Base-by-base conservation (phyloP, 2,797 vertebrate genomes). In the Urophycis tenuis region DNA sequence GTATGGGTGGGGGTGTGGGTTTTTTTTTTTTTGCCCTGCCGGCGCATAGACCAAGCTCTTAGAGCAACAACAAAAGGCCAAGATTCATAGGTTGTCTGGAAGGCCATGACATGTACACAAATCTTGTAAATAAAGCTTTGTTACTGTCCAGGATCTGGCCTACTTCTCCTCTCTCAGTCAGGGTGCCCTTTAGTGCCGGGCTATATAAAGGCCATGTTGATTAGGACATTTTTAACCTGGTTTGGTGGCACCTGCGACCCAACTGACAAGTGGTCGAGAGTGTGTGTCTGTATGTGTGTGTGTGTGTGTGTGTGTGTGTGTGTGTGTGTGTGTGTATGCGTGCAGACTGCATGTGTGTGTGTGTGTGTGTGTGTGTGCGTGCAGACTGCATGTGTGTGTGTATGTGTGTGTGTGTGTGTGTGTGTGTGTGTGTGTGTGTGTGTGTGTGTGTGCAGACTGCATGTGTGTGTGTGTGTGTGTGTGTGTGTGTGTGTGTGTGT, bases 101-200 rank as follows among this genome's bases (percentile, higher is more conserved):
- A 36, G 45, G 60, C 70, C 35, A 15, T 87, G 86, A 83, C 88
- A 85, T 84, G 82, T 83, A 85, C 89, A 89, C 90, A 89, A 86
- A 90, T 92, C 86, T 89, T 89, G 80, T 86, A 86, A 89, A 89
- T 90, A 89, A 86, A 84, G 86, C 81, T 79, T 83, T 89, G 81
- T 84, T 88, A 79, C 81, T 83, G 87, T 87, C 86, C 86, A 79
- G 79, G 81, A 45, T 8, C 60, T 85, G 87, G 80, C 87, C 85
- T 87, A 88, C 79, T 90, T 91, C 75, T 87, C 72, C 67, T 77
- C 77, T 76, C 69, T 31, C 72, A 22, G 32, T 83, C 71, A 22
- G 72, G 74, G 85, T 87, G 83, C 86, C 89, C 86, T 91, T 88
- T 87, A 79, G 74, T 79, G 75, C 39, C 30, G 73, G 79, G 79